Evolutionary conservation across 2,113 vertebrate genomes (phyloP), one percentile per base, ranked within the genome.

Genomic region (Cairina moschata): DNA sequence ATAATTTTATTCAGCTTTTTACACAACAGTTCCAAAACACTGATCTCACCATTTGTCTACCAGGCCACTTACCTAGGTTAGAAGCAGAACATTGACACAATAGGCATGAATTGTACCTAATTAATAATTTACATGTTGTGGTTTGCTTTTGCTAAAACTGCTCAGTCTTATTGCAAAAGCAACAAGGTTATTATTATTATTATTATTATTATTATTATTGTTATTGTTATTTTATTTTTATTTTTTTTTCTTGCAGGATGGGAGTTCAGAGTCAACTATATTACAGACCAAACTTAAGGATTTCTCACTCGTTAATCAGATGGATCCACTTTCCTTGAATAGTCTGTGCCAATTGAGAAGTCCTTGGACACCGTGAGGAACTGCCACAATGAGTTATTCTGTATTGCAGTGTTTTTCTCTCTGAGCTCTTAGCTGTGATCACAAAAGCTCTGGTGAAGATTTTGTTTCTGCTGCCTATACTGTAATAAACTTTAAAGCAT

Each of bases 141-240:
- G 69, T 59, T 62, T 60, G 38, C 88, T 31, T 34, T 11, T 91
- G 10, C 73, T 63, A 63, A 46, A 71, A 42, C 50, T 52, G 36
- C 63, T 88, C 44, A 38, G 42, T 44, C 80, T 38, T 52, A 58
- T 46, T 76, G n/a, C 58, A 83, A 68, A 8, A 73, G 36, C 22
- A 69, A 52, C 32, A 62, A 80, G 20, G 26, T 29, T 29, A 18
- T 18, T 46, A 9, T 46, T 46, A 4, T 86, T 92, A 83, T 79
- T 60, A 36, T 58, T 48, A 14, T 83, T 68, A 83, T 92, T 44
- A 38, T 54, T 68, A 55, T 74, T 88, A 91, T 84, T 77, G 50
- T 74, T 86, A 91, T 84, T 77, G 56, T 26, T 83, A 56, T 84
- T 92, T 54, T 68, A 55, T 74, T 86, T 92, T 84, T 77, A 15